These are phyloP conservation scores for Bugulina stolonifera DNA, from an alignment of 2,888 invertebrate species.

Conservation along the genomic window DNA sequence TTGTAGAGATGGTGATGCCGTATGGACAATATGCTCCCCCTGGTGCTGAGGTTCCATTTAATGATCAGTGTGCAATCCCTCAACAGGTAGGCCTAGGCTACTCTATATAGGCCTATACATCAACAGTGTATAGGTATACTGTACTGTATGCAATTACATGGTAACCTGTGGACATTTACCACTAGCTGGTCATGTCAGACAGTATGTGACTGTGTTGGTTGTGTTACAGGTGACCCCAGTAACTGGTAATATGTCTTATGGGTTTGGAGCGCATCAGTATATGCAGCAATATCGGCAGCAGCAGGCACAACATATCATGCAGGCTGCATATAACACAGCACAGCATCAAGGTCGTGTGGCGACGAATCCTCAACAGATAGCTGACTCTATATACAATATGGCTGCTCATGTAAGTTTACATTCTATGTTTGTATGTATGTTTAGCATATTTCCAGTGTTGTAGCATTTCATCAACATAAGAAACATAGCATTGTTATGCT, in stretches of 20 bases:
- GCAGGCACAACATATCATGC: conserved; percentile 13
- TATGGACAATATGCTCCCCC: conserved; percentile 3
- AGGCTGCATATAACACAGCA: background rate
- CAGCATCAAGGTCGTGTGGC: conserved; percentile 1
- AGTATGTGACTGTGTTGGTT: too few relatives aligned
- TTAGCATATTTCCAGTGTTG: too few relatives aligned
- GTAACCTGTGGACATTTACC: too few relatives aligned
- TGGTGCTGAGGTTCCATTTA: background rate
- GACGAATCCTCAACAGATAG: conserved; percentile 22
- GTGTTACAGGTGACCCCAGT: background rate
- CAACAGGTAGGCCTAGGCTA: conserved; percentile 25
- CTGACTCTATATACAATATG: conserved; percentile 27
- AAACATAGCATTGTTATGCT: too few relatives aligned
- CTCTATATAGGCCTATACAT: too few relatives aligned
- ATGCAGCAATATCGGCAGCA: conserved; percentile 25
- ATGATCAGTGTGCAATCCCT: conserved; percentile 8
- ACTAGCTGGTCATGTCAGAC: too few relatives aligned
- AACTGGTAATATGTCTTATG: background rate
- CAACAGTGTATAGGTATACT: too few relatives aligned
- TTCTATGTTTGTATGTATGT: background rate
- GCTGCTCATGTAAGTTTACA: conserved; percentile 10
- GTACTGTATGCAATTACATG: too few relatives aligned
- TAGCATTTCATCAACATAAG: too few relatives aligned
- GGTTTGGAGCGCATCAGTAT: conserved; percentile 20
- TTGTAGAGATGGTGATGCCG: conserved; percentile 22